Evolutionary conservation across 2,888 invertebrate species (phyloP), one percentile per base, ranked within the genome.

Genomic region (Orthonychiurus folsomi): DNA sequence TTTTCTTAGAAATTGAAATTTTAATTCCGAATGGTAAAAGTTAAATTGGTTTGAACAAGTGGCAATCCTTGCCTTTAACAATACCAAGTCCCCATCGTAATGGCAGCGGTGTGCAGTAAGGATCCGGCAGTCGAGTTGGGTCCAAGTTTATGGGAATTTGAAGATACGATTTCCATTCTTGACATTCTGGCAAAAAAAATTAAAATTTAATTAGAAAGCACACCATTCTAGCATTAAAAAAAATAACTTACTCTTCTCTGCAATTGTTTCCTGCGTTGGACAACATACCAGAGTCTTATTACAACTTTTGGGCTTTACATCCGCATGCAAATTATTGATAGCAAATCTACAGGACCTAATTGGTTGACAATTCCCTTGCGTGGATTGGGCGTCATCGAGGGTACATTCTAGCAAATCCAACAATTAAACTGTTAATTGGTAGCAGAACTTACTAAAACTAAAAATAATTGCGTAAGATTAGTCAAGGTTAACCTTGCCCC

Each of bases 171-270:
- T 57, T 57, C 60, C 61, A 68, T 56, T 66, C 66, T 47, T 63
- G 52, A 56, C 68, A 68, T 57, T 68, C 68, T 68, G 56, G 2
- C n/a, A 27, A 28, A n/a, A 61, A 9, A 9, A 25, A n/a, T n/a
- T n/a, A n/a, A n/a, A n/a, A n/a, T n/a, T n/a, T n/a, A n/a, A n/a
- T n/a, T n/a, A 9, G n/a, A 26, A 23, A 9, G 24, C 9, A 20
- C 15, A 53, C 18, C 18, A 50, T 28, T n/a, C n/a, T n/a, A n/a
- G n/a, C n/a, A n/a, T n/a, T 3, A 61, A 48, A 23, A 15, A 20
- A 50, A 24, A 50, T 37, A 20, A 37, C 50, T 56, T 63, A 68
- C 68, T 66, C 65, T 65, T 65, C 26, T 63, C 62, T 28, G 63
- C 24, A 5, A 65, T 5, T n/a, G 68, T 65, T 5, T 20, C 26